Evolutionary conservation across 2,797 vertebrate genomes (phyloP).

Genomic region (Peromyscus attwateri): DNA sequence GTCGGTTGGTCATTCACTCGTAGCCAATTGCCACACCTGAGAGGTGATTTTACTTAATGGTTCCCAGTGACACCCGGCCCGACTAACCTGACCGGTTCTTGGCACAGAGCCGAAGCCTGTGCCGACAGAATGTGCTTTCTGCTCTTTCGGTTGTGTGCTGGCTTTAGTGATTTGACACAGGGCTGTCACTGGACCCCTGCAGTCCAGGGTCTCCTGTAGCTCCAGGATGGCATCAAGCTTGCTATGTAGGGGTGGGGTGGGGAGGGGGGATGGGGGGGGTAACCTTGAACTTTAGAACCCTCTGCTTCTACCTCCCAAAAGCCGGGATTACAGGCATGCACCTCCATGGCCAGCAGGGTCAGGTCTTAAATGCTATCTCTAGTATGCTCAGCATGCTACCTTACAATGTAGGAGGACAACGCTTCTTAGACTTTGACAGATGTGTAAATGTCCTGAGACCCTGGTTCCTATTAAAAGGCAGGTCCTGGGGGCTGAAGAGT

Average conservation of each 20-base stretch:
- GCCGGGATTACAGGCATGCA: not conserved
- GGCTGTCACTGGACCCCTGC: not conserved
- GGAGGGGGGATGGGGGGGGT: not conserved
- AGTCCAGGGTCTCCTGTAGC: not conserved
- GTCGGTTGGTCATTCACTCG: constrained; percentile 65
- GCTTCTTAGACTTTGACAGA: not conserved
- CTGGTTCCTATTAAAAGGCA: not conserved
- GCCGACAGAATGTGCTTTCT: constrained; percentile 53
- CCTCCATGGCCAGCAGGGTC: too few species aligned
- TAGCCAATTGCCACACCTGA: constrained; percentile 80
- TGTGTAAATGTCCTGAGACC: not conserved
- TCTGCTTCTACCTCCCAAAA: not conserved
- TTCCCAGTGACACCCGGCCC: constrained; percentile 82
- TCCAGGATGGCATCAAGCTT: not conserved
- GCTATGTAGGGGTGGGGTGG: not conserved
- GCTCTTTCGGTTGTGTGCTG: not conserved
- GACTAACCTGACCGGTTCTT: constrained; percentile 84
- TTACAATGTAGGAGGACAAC: not conserved
- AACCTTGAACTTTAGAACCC: not conserved
- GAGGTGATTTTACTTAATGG: constrained; percentile 78
- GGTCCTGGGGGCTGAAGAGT: not conserved
- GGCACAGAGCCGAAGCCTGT: constrained; percentile 69
- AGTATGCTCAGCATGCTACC: not conserved
- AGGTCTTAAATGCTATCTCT: not conserved
- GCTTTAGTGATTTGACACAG: not conserved